phyloP scores from a whole-genome alignment of 2,113 vertebrate genomes.

The Nibea albiflora region DNA sequence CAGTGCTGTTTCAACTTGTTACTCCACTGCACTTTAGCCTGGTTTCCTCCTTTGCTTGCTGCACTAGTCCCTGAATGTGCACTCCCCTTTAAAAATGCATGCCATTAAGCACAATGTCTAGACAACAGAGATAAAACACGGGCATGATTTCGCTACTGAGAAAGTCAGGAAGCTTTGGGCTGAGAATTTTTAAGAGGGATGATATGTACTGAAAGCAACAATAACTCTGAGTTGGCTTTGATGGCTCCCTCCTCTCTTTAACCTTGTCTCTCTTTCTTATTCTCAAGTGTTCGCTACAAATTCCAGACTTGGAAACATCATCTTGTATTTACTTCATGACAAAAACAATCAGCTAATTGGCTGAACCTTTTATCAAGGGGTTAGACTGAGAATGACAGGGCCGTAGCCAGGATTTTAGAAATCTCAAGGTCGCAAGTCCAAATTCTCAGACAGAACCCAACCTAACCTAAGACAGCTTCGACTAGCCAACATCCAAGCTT shows the following conservation, averaged over 20 bases:
- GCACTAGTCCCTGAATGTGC: slow-evolving; percentile 40
- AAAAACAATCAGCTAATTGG: slow-evolving; percentile 20
- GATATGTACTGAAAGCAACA: slow-evolving; percentile 6
- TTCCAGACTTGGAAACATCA: slow-evolving; percentile 24
- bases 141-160: slow-evolving; percentile 10
- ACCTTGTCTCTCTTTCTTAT: slow-evolving; percentile 7
- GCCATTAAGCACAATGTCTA: slow-evolving; percentile 51
- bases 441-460: slow-evolving; percentile 9
- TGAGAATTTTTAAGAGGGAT: slow-evolving; percentile 23
- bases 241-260: slow-evolving; percentile 7
- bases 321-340: slow-evolving; percentile 11
- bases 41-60: slow-evolving; percentile 49
- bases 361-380: background rate
- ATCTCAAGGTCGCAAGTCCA: background rate
- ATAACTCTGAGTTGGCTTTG: slow-evolving; percentile 1
- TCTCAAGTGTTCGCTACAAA: slow-evolving; percentile 19
- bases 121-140: slow-evolving; percentile 34
- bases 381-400: background rate
- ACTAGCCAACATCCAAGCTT: background rate
- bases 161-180: slow-evolving; percentile 21
- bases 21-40: slow-evolving; percentile 47
- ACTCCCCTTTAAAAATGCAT: slow-evolving; percentile 64
- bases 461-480: background rate
- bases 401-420: background rate
- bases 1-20: slow-evolving; percentile 62